Percentiles rank a stretch among this genome's conserved stretches.
Conservation (phyloP, 30 jellyfish, hydroid and myxozoan genomes). For the Aurelia aurita region DNA sequence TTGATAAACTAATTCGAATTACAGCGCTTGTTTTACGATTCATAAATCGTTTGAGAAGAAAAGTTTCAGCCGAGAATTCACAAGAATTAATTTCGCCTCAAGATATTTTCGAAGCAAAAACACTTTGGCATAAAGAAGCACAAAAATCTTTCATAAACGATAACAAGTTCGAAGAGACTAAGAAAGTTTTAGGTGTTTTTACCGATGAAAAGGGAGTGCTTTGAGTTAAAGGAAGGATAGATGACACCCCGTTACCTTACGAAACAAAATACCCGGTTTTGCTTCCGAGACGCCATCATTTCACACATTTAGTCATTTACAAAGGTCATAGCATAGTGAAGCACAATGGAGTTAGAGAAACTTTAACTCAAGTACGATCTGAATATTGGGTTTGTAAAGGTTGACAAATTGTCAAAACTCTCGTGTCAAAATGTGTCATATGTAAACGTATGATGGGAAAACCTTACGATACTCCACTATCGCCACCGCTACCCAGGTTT, state of each 20-base stretch:
- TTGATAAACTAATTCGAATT: conserved; percentile 23
- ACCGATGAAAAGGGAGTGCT: conserved; percentile 10
- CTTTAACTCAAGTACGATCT: conserved; percentile 22
- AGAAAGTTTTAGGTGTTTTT: not conserved
- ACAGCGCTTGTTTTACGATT: conserved; percentile 28
- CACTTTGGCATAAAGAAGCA: conserved; percentile 18
- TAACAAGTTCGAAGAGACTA: conserved; percentile 1
- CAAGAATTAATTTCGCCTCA: not conserved
- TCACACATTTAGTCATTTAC: conserved; percentile 1
- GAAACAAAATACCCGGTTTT: conserved; percentile 37
- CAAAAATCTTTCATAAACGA: conserved; percentile 12
- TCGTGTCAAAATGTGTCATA: conserved; percentile 2
- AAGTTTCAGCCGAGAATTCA: not conserved
- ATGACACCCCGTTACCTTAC: conserved; percentile 29
- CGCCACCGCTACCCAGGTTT: conserved; percentile 30
- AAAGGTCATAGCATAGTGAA: conserved; percentile 23
- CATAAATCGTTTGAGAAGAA: not conserved
- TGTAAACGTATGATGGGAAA: conserved; percentile 16
- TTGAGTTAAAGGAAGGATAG: conserved; percentile 35
- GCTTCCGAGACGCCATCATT: conserved; percentile 20
- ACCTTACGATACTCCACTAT: conserved; percentile 28
- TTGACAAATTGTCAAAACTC: conserved; percentile 6
- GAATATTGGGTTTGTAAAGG: conserved; percentile 32
- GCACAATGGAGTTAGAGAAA: conserved; percentile 26
- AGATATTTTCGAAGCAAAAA: not conserved